These are phyloP conservation scores for Carterocephalus palaemon DNA, from an alignment of 2,888 invertebrate species.

Conservation along the genomic window DNA sequence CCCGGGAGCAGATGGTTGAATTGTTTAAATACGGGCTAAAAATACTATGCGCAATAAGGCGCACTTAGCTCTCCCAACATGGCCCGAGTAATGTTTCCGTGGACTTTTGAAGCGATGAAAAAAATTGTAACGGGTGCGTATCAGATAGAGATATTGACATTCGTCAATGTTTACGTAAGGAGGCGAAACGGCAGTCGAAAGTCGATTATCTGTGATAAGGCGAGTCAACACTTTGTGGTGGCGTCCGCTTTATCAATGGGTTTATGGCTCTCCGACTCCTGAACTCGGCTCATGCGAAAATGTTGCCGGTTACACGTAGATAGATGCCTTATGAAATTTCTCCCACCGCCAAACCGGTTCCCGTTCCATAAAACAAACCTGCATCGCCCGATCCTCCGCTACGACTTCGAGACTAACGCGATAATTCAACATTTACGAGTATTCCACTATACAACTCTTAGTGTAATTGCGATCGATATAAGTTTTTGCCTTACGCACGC, in stretches of 20 bases:
- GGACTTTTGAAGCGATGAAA: slow-evolving; percentile 40
- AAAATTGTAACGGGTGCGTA: slow-evolving; percentile 65
- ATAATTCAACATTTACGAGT: slow-evolving; percentile 25
- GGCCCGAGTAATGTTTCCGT: slow-evolving; percentile 56
- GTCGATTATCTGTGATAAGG: slow-evolving; percentile 70
- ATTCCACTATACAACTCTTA: slow-evolving; percentile 1
- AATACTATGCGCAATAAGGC: slow-evolving; percentile 52
- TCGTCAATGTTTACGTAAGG: slow-evolving; percentile 68
- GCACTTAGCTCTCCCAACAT: slow-evolving; percentile 52
- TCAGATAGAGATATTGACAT: slow-evolving; percentile 73
- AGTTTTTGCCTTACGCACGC: slow-evolving; percentile 4
- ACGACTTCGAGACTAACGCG: slow-evolving; percentile 1
- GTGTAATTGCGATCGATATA: slow-evolving; percentile 3
- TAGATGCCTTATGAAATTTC: slow-evolving; percentile 34
- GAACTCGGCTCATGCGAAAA: slow-evolving; percentile 61
- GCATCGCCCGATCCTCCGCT: slow-evolving; percentile 20
- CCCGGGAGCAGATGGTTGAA: slow-evolving; percentile 65
- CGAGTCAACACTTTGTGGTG: slow-evolving; percentile 66
- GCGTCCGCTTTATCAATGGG: slow-evolving; percentile 60
- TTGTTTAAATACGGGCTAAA: slow-evolving; percentile 70
- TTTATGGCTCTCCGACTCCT: slow-evolving; percentile 46
- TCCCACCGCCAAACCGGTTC: slow-evolving; percentile 35
- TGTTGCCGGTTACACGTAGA: slow-evolving; percentile 26
- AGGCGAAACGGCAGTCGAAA: slow-evolving; percentile 77
- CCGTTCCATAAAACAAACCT: slow-evolving; percentile 29